Base-by-base conservation (phyloP, 2,113 vertebrate species). In the Nibea albiflora region DNA sequence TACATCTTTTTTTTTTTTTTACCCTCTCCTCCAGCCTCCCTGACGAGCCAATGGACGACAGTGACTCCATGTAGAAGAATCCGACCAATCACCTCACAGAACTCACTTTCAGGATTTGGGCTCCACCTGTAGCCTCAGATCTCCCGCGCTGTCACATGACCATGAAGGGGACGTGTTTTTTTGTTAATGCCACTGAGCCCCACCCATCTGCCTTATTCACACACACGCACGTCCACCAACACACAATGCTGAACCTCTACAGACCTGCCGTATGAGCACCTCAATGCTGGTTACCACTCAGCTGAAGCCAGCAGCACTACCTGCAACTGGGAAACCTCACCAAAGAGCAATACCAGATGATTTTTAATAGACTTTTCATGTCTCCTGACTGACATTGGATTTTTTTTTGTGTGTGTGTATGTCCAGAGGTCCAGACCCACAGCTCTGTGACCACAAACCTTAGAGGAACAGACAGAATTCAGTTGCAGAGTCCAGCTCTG, bases 11-110 rank as follows among this genome's bases (percentile, higher is more conserved):
- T 26, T n/a, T 19, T 69, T 50, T 11, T 53, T 11, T 53, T 15
- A 12, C 14, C 19, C 39, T 73, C 57, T 53, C 46, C 22, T 76
- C 14, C 71, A 95, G 95, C 77, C 72, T 91, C 53, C 54, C 85
- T 0, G 94, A 94, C n/a, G 95, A 95, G 79, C 94, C 94, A 0
- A 95, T 95, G 94, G 94, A 95, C 1, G 92, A 95, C 76, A 92
- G 91, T 4, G 87, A 94, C 74, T 92, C 92, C 70, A 85, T 94
- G 85, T 95, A 94, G 86, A 80, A 70, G 60, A 86, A 53, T 28
- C 42, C 2, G 73, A 84, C 87, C 69, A 52, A 72, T 88, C 78
- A 57, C 85, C 81, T 92, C 76, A 6, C 53, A 66, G 39, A 86
- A 70, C 44, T 80, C 78, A 35, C 80, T 46, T 81, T 78, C 73